Percentiles rank a stretch among this genome's conserved stretches.
phyloP scores from a whole-genome alignment of 2,797 vertebrate genomes.

The Coracias cyanogaster region DNA sequence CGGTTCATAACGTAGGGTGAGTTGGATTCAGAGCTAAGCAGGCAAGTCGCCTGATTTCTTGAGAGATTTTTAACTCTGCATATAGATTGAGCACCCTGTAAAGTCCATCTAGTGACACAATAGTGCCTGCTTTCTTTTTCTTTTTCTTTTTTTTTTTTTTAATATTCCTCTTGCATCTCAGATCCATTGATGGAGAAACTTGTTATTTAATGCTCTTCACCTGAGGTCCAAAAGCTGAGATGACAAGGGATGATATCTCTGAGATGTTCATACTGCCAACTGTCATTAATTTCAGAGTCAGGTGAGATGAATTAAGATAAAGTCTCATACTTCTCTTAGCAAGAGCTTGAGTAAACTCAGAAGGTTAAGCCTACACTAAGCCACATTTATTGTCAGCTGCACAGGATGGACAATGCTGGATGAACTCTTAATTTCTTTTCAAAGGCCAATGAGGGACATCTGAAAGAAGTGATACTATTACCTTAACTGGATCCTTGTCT shows the following conservation, averaged over 20 bases:
- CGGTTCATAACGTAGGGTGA: accelerated
- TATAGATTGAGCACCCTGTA: neutral
- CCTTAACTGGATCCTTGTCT: neutral
- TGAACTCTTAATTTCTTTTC: conserved; percentile 3
- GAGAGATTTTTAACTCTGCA: neutral
- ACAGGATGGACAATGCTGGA: neutral
- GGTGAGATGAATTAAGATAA: neutral
- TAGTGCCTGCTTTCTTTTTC: neutral
- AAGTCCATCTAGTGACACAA: neutral
- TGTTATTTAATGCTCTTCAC: neutral
- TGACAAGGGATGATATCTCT: neutral
- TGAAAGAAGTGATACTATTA: neutral
- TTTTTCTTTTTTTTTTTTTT: neutral
- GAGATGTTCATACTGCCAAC: neutral
- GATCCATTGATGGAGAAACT: neutral
- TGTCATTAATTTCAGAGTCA: neutral
- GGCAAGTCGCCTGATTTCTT: neutral
- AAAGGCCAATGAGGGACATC: neutral
- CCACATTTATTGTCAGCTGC: neutral
- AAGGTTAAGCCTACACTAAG: neutral
- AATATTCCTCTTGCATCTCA: neutral
- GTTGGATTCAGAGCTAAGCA: neutral
- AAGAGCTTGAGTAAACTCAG: neutral
- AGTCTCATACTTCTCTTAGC: neutral
- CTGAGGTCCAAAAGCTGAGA: neutral